Base-by-base conservation (phyloP, 2,888 invertebrate genomes). In the Villa cingulata region DNA sequence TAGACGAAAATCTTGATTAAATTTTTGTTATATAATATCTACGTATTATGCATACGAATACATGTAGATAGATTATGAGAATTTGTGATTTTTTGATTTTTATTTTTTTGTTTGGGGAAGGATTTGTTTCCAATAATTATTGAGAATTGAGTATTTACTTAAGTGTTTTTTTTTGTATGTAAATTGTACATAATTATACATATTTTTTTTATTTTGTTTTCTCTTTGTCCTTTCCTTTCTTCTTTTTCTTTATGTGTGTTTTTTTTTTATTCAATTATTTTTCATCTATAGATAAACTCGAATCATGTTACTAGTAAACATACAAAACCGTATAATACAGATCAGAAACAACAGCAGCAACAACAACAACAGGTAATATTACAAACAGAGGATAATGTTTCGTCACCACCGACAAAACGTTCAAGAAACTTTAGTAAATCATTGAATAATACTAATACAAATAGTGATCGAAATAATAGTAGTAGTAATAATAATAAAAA, bases 331-430 rank as follows among this genome's bases (percentile, higher is more conserved):
- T 39, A 48, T 15, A 36, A 17, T 42, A 45, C 41, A 46, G 12
- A 34, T 20, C 57, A 67, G 66, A 56, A 66, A 66, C 56, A 57
- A 68, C 46, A 17, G 15, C 36, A 46, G 14, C 32, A 29, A n/a
- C 29, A 45, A 20, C 32, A 40, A 17, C 18, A 52, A 44, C 43
- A 53, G 18, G 41, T 45, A 34, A 38, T 34, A 36, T 39, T 37
- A 38, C 17, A 12, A 32, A 34, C 42, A n/a, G 56, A 56, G 29
- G 56, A 57, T 18, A 51, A 49, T 42, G 47, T 48, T 40, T 47
- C 54, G 27, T 55, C 56, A 44, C 56, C 56, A 45, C 57, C 57
- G 49, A 48, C 53, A 43, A 57, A 56, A 53, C 55, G 55, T 37
- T 55, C 56, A n/a, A 55, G 55, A 49, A 47, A 45, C 37, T 43